Evolutionary conservation across 2,888 invertebrate species (phyloP), one percentile per base, ranked within the genome.

Genomic region (Podotricha telesiphe): DNA sequence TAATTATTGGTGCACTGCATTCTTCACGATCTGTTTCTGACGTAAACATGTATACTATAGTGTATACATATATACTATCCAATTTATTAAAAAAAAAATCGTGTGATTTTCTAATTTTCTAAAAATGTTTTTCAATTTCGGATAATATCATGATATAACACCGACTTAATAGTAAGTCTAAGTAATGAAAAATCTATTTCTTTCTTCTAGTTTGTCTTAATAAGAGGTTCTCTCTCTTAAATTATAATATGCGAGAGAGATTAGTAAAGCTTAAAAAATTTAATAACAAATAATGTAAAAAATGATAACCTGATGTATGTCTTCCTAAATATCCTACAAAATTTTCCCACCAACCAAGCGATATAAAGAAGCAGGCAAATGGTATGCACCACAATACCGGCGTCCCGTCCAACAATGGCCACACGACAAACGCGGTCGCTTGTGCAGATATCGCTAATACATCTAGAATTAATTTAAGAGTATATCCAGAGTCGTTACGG

Each of bases 271-370:
- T 8, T 34, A 13, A 17, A 47, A 17, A 4, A 6, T 19, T 34
- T 8, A 37, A 47, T 17, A 61, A 28, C 19, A 51, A 59, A 20
- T 13, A 45, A 28, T 51, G n/a, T 7, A n/a, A 11, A n/a, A 61
- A 22, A 74, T 67, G 74, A 74, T 79, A 34, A 89, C 91, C 80
- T 78, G 86, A 81, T 53, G 84, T 82, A 67, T 85, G 75, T 67
- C 78, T 84, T 67, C 84, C 86, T 0, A 80, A 77, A 47, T 80
- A 76, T 22, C 94, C 94, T 6, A 96, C 93, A 82, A 94, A 97
- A 85, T 97, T 97, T 82, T 96, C 96, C 97, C 97, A 97, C 97
- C 97, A 98, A 22, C 96, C 95, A 56, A 95, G 89, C 0, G 97
- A 97, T 66, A 95, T 94, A 34, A 97, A 88, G 40, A 96, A 76